Evolutionary conservation across 2,888 invertebrate genomes (phyloP).

Genomic region (Unio delphinus): DNA sequence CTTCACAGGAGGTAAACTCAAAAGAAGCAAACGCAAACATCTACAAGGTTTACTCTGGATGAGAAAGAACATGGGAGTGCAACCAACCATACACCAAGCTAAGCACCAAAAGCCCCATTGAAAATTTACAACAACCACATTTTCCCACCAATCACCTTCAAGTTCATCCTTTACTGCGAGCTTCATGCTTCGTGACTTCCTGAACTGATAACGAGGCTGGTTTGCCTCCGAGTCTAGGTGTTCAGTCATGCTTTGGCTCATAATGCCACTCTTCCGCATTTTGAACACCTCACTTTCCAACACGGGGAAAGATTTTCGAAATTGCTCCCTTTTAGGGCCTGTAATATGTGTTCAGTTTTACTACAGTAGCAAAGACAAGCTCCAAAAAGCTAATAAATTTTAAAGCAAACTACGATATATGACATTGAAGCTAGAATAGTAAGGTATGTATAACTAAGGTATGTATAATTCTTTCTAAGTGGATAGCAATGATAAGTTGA

Average conservation of each 20-base stretch:
- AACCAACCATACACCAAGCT: not conserved
- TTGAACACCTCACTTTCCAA: conserved; percentile 38
- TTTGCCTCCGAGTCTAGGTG: conserved; percentile 40
- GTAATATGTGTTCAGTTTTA: not conserved
- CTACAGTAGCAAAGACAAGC: no score
- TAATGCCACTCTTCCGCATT: conserved; percentile 24
- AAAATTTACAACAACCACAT: conserved; percentile 3
- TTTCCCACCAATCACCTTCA: conserved; percentile 56
- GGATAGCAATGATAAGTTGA: no score
- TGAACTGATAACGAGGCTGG: conserved; percentile 55
- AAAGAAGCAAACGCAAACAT: conserved; percentile 5
- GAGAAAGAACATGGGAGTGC: not conserved
- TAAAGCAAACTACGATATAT: not conserved
- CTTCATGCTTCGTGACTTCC: conserved; percentile 69
- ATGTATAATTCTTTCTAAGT: no score
- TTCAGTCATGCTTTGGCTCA: conserved; percentile 41
- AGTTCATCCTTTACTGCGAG: conserved; percentile 62
- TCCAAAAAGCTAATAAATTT: not conserved
- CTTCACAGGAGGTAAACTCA: not conserved
- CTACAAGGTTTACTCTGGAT: not conserved
- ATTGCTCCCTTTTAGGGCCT: conserved; percentile 30
- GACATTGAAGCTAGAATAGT: no score
- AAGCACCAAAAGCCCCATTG: not conserved
- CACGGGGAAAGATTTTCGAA: conserved; percentile 50
- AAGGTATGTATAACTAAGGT: no score